These are phyloP conservation scores for Eupeodes luniger DNA, from an alignment of 2,888 invertebrate genomes.

Conservation along the genomic window DNA sequence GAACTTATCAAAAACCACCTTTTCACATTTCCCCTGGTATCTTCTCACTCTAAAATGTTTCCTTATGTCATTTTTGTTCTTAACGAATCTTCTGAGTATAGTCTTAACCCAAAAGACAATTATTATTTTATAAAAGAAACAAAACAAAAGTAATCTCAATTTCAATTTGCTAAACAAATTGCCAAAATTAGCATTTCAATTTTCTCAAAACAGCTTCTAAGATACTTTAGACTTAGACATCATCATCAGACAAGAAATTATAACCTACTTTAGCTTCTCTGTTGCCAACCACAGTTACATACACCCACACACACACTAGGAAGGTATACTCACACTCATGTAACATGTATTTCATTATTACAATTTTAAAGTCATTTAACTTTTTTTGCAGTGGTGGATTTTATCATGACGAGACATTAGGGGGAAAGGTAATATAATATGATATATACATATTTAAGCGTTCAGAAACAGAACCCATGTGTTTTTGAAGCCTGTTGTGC, in stretches of 20 bases:
- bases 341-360: neutral
- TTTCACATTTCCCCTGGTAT: neutral
- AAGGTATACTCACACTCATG: no score
- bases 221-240: neutral
- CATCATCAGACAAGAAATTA: constrained; percentile 15
- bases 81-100: neutral
- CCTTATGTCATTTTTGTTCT: neutral
- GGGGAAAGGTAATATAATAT: no score
- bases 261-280: neutral
- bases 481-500: no score
- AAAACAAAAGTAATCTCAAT: constrained; percentile 33
- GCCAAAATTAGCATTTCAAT: constrained; percentile 54
- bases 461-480: no score
- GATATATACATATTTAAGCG: no score
- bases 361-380: neutral
- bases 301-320: neutral
- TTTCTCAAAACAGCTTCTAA: constrained; percentile 16
- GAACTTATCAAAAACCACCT: no score
- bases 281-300: no score
- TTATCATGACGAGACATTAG: neutral
- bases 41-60: neutral
- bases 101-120: constrained; percentile 4
- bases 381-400: neutral
- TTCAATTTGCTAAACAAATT: constrained; percentile 43
- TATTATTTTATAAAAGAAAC: neutral